Conservation (phyloP, 1,140 invertebrate species). For the Achroia grisella region DNA sequence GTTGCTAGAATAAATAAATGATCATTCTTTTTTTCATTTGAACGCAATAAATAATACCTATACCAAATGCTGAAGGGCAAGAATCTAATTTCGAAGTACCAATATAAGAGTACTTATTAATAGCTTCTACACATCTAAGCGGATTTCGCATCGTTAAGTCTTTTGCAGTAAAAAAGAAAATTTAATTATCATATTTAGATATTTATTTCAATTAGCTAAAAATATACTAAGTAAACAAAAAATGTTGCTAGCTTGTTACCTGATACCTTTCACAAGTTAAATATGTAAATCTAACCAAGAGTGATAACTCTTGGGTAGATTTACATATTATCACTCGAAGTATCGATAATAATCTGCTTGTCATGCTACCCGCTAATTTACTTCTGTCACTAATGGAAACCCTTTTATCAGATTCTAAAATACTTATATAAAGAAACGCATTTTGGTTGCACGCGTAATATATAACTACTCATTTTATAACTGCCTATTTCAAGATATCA, state of each 20-base stretch:
- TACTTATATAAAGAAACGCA: constrained; percentile 5
- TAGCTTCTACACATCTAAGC: too few species aligned
- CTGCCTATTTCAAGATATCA: constrained; percentile 12
- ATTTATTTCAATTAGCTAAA: too few species aligned
- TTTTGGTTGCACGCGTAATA: constrained; percentile 3
- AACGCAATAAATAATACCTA: too few species aligned
- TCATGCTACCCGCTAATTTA: constrained; percentile 11
- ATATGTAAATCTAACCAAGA: constrained; percentile 10
- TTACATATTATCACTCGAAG: not conserved
- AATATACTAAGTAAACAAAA: too few species aligned
- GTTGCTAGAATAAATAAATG: too few species aligned
- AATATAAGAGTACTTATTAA: too few species aligned
- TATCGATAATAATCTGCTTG: constrained; percentile 8
- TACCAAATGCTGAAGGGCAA: too few species aligned
- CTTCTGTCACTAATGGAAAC: constrained; percentile 13
- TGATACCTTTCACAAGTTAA: constrained; percentile 1
- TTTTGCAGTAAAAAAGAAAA: too few species aligned
- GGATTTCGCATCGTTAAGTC: too few species aligned
- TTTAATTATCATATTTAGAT: too few species aligned
- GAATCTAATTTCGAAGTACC: too few species aligned
- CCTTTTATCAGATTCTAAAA: constrained; percentile 15
- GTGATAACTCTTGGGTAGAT: not conserved
- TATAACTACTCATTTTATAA: constrained; percentile 10
- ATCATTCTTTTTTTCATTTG: too few species aligned
- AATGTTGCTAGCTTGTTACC: not conserved